These are phyloP conservation scores for Anastatus disparis DNA, from an alignment of 1,140 invertebrate species.

Conservation along the genomic window DNA sequence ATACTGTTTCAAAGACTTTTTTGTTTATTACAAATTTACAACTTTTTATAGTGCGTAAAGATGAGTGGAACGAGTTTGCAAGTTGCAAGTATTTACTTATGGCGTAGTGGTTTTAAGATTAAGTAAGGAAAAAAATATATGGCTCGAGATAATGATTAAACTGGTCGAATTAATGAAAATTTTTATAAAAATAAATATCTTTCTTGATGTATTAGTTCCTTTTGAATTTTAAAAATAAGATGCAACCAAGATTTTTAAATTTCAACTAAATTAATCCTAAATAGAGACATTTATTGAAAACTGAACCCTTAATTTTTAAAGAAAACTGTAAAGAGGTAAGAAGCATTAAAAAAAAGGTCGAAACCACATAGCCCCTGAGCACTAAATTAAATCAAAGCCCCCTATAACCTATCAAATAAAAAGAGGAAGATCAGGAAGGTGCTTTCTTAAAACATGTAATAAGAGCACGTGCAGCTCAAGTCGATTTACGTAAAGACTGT, in stretches of 20 bases:
- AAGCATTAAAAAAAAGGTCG: neutral
- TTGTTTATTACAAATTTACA: constrained; percentile 19
- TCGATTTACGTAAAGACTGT: constrained; percentile 21
- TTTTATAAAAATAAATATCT: neutral
- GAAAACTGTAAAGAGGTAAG: neutral
- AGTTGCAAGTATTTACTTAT: neutral
- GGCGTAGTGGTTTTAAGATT: neutral
- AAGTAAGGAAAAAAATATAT: neutral
- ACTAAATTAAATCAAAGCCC: constrained; percentile 16
- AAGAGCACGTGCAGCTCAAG: constrained; percentile 12
- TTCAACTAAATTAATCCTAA: neutral
- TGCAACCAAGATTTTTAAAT: neutral
- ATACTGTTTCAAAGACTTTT: too few relatives aligned
- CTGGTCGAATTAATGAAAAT: too few relatives aligned
- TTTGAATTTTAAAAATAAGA: neutral
- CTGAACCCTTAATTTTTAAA: too few relatives aligned
- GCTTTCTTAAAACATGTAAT: constrained; percentile 28
- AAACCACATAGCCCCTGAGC: neutral
- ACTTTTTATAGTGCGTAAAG: neutral
- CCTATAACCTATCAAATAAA: constrained; percentile 5
- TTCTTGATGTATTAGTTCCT: neutral
- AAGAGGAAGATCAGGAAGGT: neutral
- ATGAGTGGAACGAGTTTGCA: neutral
- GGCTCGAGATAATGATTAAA: neutral
- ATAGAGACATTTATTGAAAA: constrained; percentile 11